A percentile compares a stretch with the other conserved stretches of the same genome.
These are phyloP conservation scores for Dasyornis broadbenti DNA, from an alignment of 2,113 vertebrate genomes.

Conservation along the genomic window DNA sequence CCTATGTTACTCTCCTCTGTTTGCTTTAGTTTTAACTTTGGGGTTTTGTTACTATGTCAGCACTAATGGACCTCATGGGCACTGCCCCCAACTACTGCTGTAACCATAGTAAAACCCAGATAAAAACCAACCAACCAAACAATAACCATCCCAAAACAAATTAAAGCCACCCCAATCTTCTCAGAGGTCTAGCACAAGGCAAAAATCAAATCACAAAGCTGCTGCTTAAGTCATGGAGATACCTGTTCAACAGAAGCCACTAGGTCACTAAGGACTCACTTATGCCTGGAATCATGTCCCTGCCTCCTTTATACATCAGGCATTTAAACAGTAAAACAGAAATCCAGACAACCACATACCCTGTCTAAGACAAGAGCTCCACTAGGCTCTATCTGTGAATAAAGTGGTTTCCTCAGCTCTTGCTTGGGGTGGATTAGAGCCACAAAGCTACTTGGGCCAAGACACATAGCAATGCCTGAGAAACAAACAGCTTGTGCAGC, in stretches of 20 bases:
- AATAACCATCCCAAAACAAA: background rate
- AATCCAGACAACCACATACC: background rate
- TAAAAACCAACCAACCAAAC: background rate
- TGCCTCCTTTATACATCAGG: background rate
- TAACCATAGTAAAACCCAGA: background rate
- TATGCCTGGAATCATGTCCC: background rate
- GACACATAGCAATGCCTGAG: background rate
- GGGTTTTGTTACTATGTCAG: background rate
- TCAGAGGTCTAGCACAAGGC: background rate
- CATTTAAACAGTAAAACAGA: background rate
- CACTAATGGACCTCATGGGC: background rate
- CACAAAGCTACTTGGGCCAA: background rate
- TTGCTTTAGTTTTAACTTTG: background rate
- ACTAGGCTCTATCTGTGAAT: background rate
- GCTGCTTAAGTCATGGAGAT: background rate
- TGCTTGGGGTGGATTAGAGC: background rate
- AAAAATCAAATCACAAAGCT: background rate
- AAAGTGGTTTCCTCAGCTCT: background rate
- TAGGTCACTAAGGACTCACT: background rate
- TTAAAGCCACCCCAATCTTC: background rate
- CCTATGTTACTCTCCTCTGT: background rate
- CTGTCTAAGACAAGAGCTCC: background rate
- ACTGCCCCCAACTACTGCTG: background rate
- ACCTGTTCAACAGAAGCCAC: background rate
- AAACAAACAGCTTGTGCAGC: background rate